Conservation (phyloP, 2,797 vertebrate genomes). For the Channa striata region DNA sequence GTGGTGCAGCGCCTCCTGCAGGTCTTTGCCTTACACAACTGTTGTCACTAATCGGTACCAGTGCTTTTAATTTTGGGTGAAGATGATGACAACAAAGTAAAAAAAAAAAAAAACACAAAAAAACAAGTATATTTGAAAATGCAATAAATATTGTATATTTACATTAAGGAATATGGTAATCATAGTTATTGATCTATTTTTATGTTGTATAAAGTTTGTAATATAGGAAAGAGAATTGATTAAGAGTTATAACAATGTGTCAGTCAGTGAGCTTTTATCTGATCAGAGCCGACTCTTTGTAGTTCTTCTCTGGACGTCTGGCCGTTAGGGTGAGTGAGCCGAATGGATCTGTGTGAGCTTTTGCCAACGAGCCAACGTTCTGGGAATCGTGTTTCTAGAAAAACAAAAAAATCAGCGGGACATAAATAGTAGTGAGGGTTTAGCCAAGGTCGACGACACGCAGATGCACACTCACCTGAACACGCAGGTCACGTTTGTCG, state of each 20-base stretch:
- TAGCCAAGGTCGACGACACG: background rate
- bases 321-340: slow-evolving; percentile 31
- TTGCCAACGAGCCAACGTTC: slow-evolving; percentile 28
- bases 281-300: slow-evolving; percentile 43
- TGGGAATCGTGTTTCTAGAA: background rate
- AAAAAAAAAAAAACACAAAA: slow-evolving; percentile 38
- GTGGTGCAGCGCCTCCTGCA: slow-evolving; percentile 69
- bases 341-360: slow-evolving; percentile 33
- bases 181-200: slow-evolving; percentile 89
- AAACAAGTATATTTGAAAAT: slow-evolving; percentile 79
- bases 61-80: slow-evolving; percentile 61
- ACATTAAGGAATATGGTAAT: slow-evolving; percentile 83
- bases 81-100: slow-evolving; percentile 62
- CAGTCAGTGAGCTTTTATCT: slow-evolving; percentile 62
- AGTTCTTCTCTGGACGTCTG: slow-evolving; percentile 57
- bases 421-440: too few relatives aligned
- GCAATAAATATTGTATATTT: slow-evolving; percentile 86
- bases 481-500: slow-evolving; percentile 31
- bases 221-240: slow-evolving; percentile 79
- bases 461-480: slow-evolving; percentile 34
- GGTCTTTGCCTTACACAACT: slow-evolving; percentile 85
- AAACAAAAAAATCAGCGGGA: too few relatives aligned
- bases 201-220: slow-evolving; percentile 88
- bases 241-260: slow-evolving; percentile 63
- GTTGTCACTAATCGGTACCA: slow-evolving; percentile 79